phyloP scores from a whole-genome alignment of 1,140 invertebrate genomes.

The Drosophila leontia region DNA sequence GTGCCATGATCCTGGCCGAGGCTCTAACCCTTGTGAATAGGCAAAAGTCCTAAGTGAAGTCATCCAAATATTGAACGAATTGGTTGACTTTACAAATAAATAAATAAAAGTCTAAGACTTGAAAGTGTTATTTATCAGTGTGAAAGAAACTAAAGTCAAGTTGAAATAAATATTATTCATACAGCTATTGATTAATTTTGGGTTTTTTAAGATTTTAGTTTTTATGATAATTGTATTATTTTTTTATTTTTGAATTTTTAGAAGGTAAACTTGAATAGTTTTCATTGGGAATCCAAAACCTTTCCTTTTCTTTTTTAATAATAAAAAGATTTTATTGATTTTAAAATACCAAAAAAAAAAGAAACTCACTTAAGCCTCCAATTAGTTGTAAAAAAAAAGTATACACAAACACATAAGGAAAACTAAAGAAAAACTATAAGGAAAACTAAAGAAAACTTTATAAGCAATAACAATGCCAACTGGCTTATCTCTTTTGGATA shows the following conservation, averaged over 20 bases:
- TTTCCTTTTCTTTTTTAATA: not conserved
- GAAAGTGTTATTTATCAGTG: not conserved
- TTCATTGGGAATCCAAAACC: not conserved
- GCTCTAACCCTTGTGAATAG: conserved; percentile 22
- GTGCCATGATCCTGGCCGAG: conserved; percentile 52
- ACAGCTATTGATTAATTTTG: not conserved
- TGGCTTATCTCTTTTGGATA: conserved; percentile 16
- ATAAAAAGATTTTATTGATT: not conserved
- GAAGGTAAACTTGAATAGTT: too few relatives aligned
- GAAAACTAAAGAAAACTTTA: conserved; percentile 1
- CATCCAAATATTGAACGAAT: not conserved
- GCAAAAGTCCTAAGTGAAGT: conserved; percentile 9
- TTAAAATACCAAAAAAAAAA: not conserved
- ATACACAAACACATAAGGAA: not conserved
- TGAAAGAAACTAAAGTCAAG: too few relatives aligned
- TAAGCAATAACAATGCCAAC: conserved; percentile 2
- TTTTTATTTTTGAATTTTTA: too few relatives aligned
- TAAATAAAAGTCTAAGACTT: not conserved
- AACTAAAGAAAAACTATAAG: not conserved
- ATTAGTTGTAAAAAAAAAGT: not conserved
- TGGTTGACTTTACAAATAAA: not conserved
- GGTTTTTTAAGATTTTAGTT: too few relatives aligned
- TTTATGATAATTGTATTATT: too few relatives aligned
- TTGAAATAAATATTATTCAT: too few relatives aligned
- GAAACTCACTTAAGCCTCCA: not conserved